phyloP scores from a whole-genome alignment of 2,113 vertebrate species.

The Chloropsis cyanopogon region DNA sequence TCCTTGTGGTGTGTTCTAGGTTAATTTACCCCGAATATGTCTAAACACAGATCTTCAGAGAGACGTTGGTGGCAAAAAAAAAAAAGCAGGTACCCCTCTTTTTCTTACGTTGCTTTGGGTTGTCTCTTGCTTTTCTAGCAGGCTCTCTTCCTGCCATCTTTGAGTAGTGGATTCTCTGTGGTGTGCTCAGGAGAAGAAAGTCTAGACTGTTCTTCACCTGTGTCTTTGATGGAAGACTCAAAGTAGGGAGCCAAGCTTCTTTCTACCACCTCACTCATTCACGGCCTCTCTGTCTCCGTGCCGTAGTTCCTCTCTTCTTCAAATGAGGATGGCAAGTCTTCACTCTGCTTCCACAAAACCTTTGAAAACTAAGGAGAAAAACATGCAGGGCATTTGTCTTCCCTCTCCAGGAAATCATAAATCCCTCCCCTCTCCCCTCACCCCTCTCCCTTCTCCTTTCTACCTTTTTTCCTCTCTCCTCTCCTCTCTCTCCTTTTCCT shows the following conservation, averaged over 20 bases:
- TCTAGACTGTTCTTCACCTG: neutral
- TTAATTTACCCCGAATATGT: neutral
- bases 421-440: neutral
- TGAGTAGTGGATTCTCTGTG: neutral
- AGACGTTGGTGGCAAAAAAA: neutral
- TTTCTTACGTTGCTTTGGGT: neutral
- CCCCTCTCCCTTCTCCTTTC: neutral
- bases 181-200: neutral
- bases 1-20: neutral
- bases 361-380: conserved; percentile 15
- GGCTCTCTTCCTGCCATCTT: neutral
- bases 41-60: neutral
- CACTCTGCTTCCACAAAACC: neutral
- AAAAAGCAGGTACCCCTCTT: neutral
- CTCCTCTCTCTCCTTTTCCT: neutral
- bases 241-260: neutral
- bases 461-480: neutral
- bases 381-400: neutral
- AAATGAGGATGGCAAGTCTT: neutral
- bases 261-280: neutral
- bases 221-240: neutral
- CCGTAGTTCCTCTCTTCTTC: neutral
- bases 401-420: neutral
- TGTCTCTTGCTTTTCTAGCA: neutral
- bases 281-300: neutral